Base-by-base conservation (phyloP, 2,888 invertebrate species). In the Cryptosula pallasiana region DNA sequence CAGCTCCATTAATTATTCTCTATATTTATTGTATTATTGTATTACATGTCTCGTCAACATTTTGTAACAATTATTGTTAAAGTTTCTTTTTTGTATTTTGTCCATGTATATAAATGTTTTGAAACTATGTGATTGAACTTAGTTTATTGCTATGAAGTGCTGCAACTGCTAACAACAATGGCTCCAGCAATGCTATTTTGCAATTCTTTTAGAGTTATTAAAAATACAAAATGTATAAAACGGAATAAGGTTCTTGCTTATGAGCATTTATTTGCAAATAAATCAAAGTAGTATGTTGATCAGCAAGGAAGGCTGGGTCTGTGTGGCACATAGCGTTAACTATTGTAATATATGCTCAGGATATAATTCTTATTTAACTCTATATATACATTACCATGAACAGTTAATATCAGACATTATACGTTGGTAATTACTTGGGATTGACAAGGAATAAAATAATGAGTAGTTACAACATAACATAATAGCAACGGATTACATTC, bases 21-120 rank as follows among this genome's bases (percentile, higher is more conserved):
- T 45, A 45, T 45, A 45, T 45, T 45, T 57, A 23, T 57, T 57
- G 57, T 23, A 57, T 16, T 23, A 57, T 23, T 23, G 5, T n/a
- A n/a, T n/a, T n/a, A n/a, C n/a, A n/a, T 57, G 57, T 57, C 57
- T 57, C n/a, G 57, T 57, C 57, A 57, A 57, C 25, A n/a, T 57
- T 57, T 57, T 20, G 5, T 20, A 45, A 45, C 20, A 45, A n/a
- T n/a, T n/a, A n/a, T n/a, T n/a, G n/a, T n/a, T n/a, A n/a, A n/a
- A n/a, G n/a, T n/a, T n/a, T n/a, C n/a, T n/a, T n/a, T n/a, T n/a
- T n/a, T n/a, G n/a, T n/a, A n/a, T 13, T 20, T 45, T 20, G 45
- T 20, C 45, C 20, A 45, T 45, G 5, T 45, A 45, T 5, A 45
- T 45, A 20, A 45, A 5, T 45, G 45, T 45, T 45, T 45, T 45